Evolutionary conservation across 2,797 vertebrate species (phyloP).

Genomic region (Notolepis coatsorum): DNA sequence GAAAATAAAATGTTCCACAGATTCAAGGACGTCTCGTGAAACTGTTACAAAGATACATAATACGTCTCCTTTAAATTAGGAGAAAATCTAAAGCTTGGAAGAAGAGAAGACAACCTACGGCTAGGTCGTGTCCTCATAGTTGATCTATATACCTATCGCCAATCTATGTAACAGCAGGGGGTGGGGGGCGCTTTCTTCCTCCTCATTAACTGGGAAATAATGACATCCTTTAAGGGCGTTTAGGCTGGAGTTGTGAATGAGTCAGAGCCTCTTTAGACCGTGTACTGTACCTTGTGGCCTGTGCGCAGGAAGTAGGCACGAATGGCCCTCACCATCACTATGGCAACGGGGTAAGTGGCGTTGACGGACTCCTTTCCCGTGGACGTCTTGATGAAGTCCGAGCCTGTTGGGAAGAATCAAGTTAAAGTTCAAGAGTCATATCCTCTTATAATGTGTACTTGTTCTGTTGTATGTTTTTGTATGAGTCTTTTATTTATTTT

Average conservation of each 20-base stretch:
- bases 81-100: slow-evolving; percentile 4
- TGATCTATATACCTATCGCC: background rate
- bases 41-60: too few relatives aligned
- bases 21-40: too few relatives aligned
- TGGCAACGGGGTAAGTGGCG: slow-evolving; percentile 91
- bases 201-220: slow-evolving; percentile 6
- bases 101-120: background rate
- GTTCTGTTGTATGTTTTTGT: too few relatives aligned
- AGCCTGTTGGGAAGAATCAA: slow-evolving; percentile 79
- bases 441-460: too few relatives aligned
- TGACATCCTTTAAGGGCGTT: background rate
- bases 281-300: slow-evolving; percentile 87
- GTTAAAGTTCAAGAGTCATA: too few relatives aligned
- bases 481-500: too few relatives aligned
- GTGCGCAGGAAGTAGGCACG: slow-evolving; percentile 91
- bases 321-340: slow-evolving; percentile 95
- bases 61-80: background rate
- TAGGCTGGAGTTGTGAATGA: background rate
- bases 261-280: background rate
- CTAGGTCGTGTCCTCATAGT: background rate
- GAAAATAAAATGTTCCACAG: too few relatives aligned
- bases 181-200: background rate
- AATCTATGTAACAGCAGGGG: too few relatives aligned
- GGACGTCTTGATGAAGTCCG: slow-evolving; percentile 98
- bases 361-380: slow-evolving; percentile 97